Conservation (phyloP, 2,888 invertebrate genomes). For the Stenotaenia linearis region DNA sequence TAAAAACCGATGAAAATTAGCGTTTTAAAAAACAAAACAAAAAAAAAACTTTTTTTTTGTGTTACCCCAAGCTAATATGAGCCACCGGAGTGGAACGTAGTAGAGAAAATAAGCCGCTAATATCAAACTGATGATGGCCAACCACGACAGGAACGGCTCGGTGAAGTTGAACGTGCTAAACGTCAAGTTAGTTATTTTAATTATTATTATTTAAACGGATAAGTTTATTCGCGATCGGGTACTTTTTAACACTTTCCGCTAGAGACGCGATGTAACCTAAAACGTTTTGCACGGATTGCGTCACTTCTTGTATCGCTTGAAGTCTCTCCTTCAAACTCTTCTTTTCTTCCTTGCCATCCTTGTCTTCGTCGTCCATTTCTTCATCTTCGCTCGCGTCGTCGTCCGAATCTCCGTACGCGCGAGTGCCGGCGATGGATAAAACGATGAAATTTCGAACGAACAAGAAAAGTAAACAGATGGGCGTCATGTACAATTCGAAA, state of each 20-base stretch:
- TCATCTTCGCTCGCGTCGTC: constrained; percentile 52
- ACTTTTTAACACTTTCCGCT: constrained; percentile 93
- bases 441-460: constrained; percentile 51
- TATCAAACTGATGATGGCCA: constrained; percentile 74
- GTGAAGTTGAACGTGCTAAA: constrained; percentile 92
- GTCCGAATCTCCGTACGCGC: constrained; percentile 30
- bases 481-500: constrained; percentile 94
- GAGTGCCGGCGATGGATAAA: constrained; percentile 27
- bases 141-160: constrained; percentile 88
- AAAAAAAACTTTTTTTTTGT: not conserved
- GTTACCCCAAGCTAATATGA: constrained; percentile 84
- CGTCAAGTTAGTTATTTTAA: not conserved
- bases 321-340: constrained; percentile 88
- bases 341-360: constrained; percentile 77
- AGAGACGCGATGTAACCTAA: constrained; percentile 91
- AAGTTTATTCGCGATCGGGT: constrained; percentile 44
- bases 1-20: constrained; percentile 34
- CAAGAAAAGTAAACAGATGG: constrained; percentile 70
- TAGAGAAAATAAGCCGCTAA: constrained; percentile 74
- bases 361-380: constrained; percentile 86
- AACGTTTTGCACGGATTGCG: constrained; percentile 91
- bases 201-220: not conserved
- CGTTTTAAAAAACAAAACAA: not conserved
- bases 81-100: constrained; percentile 77
- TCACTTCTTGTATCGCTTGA: constrained; percentile 94